Evolutionary conservation across 2,113 vertebrate species (phyloP).

Genomic region (Clarias gariepinus): DNA sequence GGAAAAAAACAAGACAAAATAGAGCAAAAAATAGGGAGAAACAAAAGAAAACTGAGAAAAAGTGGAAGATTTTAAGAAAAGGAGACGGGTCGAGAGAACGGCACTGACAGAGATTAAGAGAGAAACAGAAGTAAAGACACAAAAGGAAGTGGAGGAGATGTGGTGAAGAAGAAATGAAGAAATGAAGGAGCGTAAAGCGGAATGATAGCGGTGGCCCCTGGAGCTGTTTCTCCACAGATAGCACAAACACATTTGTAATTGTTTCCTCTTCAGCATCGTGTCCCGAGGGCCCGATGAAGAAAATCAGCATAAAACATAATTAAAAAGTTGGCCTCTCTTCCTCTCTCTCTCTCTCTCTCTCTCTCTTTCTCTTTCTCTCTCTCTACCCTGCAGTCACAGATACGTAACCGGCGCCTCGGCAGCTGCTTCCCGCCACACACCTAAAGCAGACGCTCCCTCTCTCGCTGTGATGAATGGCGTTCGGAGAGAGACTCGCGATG

Average conservation of each 20-base stretch:
- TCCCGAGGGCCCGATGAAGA: conserved; percentile 55
- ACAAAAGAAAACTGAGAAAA: not conserved
- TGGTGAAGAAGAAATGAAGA: conserved; percentile 11
- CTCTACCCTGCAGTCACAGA: conserved; percentile 44
- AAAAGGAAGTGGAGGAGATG: not conserved
- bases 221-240: conserved; percentile 40
- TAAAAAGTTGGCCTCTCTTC: conserved; percentile 54
- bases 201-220: conserved; percentile 13
- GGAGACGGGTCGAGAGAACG: not conserved
- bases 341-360: conserved; percentile 14
- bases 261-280: conserved; percentile 48
- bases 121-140: not conserved
- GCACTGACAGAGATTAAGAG: not conserved
- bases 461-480: conserved; percentile 34
- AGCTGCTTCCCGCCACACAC: conserved; percentile 30
- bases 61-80: not conserved
- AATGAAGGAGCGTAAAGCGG: not conserved
- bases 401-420: conserved; percentile 34
- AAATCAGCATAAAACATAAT: conserved; percentile 61
- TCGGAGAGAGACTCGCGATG: conserved; percentile 32
- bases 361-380: conserved; percentile 2
- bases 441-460: conserved; percentile 28
- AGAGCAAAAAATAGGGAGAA: not conserved
- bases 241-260: conserved; percentile 57
- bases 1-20: not conserved